Evolutionary conservation across 2,888 invertebrate genomes (phyloP), one percentile per base, ranked within the genome.

Genomic region (Taenaris catops): DNA sequence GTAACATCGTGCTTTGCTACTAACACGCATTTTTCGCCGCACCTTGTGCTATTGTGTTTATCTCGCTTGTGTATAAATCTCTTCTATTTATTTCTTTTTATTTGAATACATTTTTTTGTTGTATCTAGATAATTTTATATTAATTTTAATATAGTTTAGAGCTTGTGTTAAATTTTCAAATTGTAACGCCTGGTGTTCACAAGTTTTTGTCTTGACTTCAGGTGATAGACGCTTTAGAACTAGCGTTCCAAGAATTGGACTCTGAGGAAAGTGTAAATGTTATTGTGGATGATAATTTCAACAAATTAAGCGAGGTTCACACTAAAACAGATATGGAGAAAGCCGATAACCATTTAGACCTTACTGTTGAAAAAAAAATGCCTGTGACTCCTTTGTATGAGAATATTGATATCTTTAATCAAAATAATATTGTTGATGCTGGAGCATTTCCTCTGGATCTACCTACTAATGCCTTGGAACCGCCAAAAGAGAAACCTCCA

Each of bases 401-500:
- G 53, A 91, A 91, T 48, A 88, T 90, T 27, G 88, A 90, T 41
- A 79, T 90, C 41, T 89, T 89, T 55, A 89, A 87, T 44, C 73
- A 79, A 49, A 79, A 71, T 31, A 48, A 58, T 2, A 54, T 63
- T 16, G 67, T 70, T 14, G 63, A 64, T 3, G 51, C 54, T 1
- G 63, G 53, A 32, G 74, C 78, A 1, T 91, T 91, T 51, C 89
- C 84, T 1, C 60, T 91, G 53, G 89, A 90, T 43, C 72, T 91
- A 48, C 89, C 91, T 1, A 73, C 88, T 3, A 88, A 89, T 58
- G 81, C 73, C 20, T 47, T 91, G 57, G 93, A 94, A 58, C 95
- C 95, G 6, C 94, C 94, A n/a, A 94, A 91, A 58, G 94, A 94
- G 61, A 95, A 95, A 58, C 96, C 95, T 12, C 95, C 95, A 1